Base-by-base conservation (phyloP, 2,113 vertebrate genomes). In the Romanogobio albipinnatus region DNA sequence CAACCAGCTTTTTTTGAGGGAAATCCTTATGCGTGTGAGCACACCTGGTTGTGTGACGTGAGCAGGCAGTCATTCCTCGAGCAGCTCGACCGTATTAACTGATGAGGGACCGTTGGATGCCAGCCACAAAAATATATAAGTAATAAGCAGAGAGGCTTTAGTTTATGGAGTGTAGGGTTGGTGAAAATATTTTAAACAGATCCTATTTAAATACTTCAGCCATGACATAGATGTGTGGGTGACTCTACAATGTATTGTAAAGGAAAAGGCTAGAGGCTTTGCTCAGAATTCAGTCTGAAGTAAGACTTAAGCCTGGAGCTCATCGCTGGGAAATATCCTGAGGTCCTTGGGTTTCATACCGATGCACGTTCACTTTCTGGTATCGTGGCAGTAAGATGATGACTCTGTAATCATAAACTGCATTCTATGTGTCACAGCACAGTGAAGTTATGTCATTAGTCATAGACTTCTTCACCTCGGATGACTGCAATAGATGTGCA, bases 21-120 rank as follows among this genome's bases (percentile, higher is more conserved):
- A 89, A 91, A 81, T 70, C 87, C 89, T 89, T 83, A 84, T 70
- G 85, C 86, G 85, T 88, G 85, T 87, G 87, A 90, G 86, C 39
- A 33, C 83, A 83, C 66, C 84, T 81, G 66, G 9, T 68, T 14
- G n/a, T 56, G 79, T 90, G 86, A 87, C 85, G 88, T 89, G 71
- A 76, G 53, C 75, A 59, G 45, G 19, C 53, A 62, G 86, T 74
- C 83, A 47, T 75, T 87, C 70, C 64, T 68, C 45, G 33, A 78
- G 71, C 73, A 82, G 47, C 45, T 26, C 13, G 66, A 45, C 66
- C 17, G 24, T 29, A 49, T 51, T 68, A 43, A 36, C 45, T 81
- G 43, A 81, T 81, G 78, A 66, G 78, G 78, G 45, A 81, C 26
- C 17, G 2, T 81, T 81, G 79, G 79, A 66, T 29, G n/a, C 15